These are phyloP conservation scores for Thunnus albacares DNA, from an alignment of 2,797 vertebrate genomes.

Conservation along the genomic window DNA sequence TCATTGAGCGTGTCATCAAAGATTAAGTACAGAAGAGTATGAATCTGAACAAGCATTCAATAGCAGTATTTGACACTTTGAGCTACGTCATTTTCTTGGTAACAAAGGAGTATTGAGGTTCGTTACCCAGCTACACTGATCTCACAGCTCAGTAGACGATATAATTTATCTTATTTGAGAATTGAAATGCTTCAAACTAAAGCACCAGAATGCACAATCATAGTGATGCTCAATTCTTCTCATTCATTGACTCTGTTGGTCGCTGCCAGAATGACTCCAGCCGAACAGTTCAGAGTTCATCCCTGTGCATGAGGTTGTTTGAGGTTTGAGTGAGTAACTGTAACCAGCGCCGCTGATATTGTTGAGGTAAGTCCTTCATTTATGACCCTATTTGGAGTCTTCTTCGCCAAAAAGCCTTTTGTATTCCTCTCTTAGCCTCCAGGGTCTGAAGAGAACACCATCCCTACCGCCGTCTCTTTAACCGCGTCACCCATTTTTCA, in stretches of 20 bases:
- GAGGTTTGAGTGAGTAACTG: constrained; percentile 24
- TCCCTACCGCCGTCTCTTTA: constrained; percentile 19
- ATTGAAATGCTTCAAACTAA: not conserved
- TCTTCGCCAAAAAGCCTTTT: constrained; percentile 36
- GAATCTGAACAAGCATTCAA: not conserved
- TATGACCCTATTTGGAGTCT: constrained; percentile 45
- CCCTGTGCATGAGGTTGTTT: constrained; percentile 20
- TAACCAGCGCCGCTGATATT: constrained; percentile 18
- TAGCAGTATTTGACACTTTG: not conserved
- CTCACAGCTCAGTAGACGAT: no score
- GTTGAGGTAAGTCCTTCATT: constrained; percentile 50
- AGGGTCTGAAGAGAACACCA: constrained; percentile 44
- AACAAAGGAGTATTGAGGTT: not conserved
- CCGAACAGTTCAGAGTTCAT: not conserved
- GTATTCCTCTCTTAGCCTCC: constrained; percentile 40
- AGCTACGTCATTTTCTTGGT: not conserved
- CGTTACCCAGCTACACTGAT: not conserved
- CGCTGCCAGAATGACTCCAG: not conserved
- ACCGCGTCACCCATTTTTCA: constrained; percentile 37
- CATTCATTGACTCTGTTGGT: not conserved
- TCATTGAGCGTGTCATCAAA: not conserved
- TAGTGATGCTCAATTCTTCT: not conserved
- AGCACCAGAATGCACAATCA: not conserved
- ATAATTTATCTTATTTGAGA: not conserved
- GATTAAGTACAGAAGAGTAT: not conserved